Base-by-base conservation (phyloP, 2,797 vertebrate species). In the Chloroceryle inda region DNA sequence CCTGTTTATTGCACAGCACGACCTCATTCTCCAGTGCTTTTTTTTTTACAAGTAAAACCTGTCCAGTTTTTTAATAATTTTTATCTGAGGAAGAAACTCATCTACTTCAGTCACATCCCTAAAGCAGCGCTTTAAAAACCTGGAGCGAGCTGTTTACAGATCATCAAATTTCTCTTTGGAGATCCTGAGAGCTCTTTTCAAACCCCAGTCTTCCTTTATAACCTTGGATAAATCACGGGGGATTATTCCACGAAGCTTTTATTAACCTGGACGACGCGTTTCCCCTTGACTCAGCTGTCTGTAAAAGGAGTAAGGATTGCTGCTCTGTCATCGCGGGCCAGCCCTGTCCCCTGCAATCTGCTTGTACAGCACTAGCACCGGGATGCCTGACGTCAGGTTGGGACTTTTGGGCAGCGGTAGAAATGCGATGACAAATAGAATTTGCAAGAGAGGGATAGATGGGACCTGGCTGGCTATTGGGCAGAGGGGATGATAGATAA, bases 401-500 rank as follows among this genome's bases (percentile, higher is more conserved):
- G 86, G 95, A 76, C 56, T 78, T 88, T 21, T 33, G 74, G 83
- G 88, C 69, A 72, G 92, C 73, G 42, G 86, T 0, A 88, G 78
- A 37, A 94, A 95, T 14, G 40, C 5, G 72, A 92, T 67, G 90
- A 93, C 63, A 78, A 93, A 78, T 27, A 45, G 77, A 92, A 82
- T 91, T 81, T 82, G 77, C 35, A 8, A 50, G 64, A 56, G 73
- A 74, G 64, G 62, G n/a, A 10, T 27, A 67, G 86, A 92, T 52
- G 77, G 84, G 88, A 93, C 84, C 86, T 83, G 52, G 77, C 59
- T 81, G 90, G 82, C 72, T 85, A 42, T 44, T 2, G 38, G 80
- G 85, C 90, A 75, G 80, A 58, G 91, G 91, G 72, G 94, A 92
- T 92, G 83, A 94, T 68, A 94, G 94, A 87, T 44, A 94, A 97